Evolutionary conservation across 1,140 invertebrate genomes (phyloP), one percentile per base, ranked within the genome.

Genomic region (Euschistus heros): DNA sequence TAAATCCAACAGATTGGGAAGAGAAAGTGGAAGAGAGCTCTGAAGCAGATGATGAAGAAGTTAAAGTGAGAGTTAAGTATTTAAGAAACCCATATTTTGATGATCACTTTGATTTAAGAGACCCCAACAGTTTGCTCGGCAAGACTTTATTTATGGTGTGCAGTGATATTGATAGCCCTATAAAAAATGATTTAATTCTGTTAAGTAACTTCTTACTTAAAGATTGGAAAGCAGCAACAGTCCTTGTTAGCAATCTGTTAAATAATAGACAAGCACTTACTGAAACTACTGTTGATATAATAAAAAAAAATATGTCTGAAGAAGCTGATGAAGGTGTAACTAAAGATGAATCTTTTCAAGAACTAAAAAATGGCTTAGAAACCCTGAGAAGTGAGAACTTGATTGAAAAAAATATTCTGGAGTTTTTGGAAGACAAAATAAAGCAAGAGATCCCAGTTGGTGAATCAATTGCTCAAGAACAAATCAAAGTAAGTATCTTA

Each of bases 31-130:
- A 73, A 62, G 74, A 78, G 64, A 70, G 72, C 27, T 59, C 68
- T 66, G 68, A 71, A 26, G 73, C 74, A 67, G 69, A 72, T 17
- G 69, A 73, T 14, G 73, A 75, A 62, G 86, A 87, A 77, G 77
- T 86, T 18, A 90, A 88, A 79, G 77, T 93, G 1, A 80, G 91
- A 64, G 85, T 95, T 0, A 78, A 78, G 54, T 95, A 82, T 74
- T 67, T 97, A 37, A 81, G 87, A 71, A 94, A 94, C 74, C 82
- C 83, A 3, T 88, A 79, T 74, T 86, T 86, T 76, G 92, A 96
- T 77, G 85, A 89, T 73, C 91, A 95, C 76, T 92, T 94, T 78
- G 90, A 94, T 76, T 74, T 92, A 4, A 80, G 74, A 65, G 82
- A 91, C 69, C 79, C 82, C 10, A 73, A 77, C 46, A 77, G 82